phyloP scores from a whole-genome alignment of 1,140 invertebrate species.

The Cecropterus lyciades region DNA sequence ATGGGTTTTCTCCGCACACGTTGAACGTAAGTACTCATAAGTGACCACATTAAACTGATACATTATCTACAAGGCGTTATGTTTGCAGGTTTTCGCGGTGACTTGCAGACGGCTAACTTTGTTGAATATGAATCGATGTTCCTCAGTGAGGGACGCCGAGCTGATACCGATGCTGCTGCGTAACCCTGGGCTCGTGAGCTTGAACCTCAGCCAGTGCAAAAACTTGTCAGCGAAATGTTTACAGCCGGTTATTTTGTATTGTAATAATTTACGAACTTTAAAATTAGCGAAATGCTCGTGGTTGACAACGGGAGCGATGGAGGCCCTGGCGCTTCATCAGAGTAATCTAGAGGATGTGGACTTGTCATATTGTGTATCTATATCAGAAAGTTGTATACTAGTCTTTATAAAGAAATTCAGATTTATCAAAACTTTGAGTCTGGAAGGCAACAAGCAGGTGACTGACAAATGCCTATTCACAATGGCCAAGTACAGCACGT shows the following conservation, averaged over 20 bases:
- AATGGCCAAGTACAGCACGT: conserved; percentile 81
- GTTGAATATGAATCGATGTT: conserved; percentile 82
- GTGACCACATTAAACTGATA: conserved; percentile 1
- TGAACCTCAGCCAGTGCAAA: conserved; percentile 84
- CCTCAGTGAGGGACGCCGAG: conserved; percentile 77
- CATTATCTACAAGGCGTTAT: neutral
- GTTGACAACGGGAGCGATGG: conserved; percentile 85
- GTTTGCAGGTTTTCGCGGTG: conserved; percentile 77
- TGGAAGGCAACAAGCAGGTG: conserved; percentile 84
- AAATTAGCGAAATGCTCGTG: conserved; percentile 84
- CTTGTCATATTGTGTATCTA: conserved; percentile 81
- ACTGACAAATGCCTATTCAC: conserved; percentile 84
- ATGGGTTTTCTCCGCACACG: conserved; percentile 69
- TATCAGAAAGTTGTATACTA: conserved; percentile 83
- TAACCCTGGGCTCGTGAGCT: conserved; percentile 75
- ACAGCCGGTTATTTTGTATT: conserved; percentile 85
- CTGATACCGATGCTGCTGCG: conserved; percentile 80
- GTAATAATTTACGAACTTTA: conserved; percentile 80
- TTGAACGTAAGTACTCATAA: conserved; percentile 66
- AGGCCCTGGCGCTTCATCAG: conserved; percentile 84
- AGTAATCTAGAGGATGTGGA: conserved; percentile 84
- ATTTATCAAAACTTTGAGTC: conserved; percentile 79
- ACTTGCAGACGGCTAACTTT: conserved; percentile 78
- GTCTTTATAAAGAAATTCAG: conserved; percentile 85
- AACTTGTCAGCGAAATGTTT: conserved; percentile 84